These are phyloP conservation scores for Urophycis tenuis DNA, from an alignment of 2,797 vertebrate species.

Conservation along the genomic window DNA sequence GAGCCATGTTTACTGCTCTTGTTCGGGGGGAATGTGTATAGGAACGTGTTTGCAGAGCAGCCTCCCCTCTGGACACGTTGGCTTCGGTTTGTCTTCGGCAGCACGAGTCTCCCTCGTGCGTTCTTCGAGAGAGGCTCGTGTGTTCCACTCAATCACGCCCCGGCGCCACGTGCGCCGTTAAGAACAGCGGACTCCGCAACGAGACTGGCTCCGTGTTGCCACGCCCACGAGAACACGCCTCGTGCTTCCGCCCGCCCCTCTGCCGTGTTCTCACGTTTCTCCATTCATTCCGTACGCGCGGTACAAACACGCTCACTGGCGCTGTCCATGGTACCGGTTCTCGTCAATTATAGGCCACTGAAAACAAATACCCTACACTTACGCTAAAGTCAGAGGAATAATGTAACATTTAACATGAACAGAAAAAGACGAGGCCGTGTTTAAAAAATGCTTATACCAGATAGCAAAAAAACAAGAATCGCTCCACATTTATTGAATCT, in stretches of 20 bases:
- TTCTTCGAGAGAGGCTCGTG: slow-evolving; percentile 6
- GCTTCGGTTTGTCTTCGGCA: background rate
- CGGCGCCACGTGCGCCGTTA: slow-evolving; percentile 36
- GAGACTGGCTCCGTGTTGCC: slow-evolving; percentile 20
- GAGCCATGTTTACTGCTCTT: background rate
- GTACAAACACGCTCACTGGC: background rate
- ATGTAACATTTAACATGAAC: background rate
- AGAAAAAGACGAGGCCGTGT: background rate
- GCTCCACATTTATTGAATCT: background rate
- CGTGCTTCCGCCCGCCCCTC: background rate
- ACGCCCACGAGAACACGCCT: slow-evolving; percentile 19
- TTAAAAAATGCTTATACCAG: background rate
- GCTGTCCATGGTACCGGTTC: slow-evolving; percentile 4
- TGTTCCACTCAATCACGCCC: slow-evolving; percentile 23
- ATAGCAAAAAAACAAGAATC: background rate
- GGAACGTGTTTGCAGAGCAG: background rate
- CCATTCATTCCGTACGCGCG: slow-evolving; percentile 18
- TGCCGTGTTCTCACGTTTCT: slow-evolving; percentile 27
- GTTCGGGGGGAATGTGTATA: background rate
- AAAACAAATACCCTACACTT: background rate
- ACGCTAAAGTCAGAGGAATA: background rate
- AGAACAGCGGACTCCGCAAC: slow-evolving; percentile 23
- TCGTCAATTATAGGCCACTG: background rate
- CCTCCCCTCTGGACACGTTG: background rate
- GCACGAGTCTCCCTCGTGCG: slow-evolving; percentile 8